Percentiles rank a stretch among this genome's conserved stretches.
Conservation (phyloP, 2,797 vertebrate species). For the Paedocypris micromegethes region DNA sequence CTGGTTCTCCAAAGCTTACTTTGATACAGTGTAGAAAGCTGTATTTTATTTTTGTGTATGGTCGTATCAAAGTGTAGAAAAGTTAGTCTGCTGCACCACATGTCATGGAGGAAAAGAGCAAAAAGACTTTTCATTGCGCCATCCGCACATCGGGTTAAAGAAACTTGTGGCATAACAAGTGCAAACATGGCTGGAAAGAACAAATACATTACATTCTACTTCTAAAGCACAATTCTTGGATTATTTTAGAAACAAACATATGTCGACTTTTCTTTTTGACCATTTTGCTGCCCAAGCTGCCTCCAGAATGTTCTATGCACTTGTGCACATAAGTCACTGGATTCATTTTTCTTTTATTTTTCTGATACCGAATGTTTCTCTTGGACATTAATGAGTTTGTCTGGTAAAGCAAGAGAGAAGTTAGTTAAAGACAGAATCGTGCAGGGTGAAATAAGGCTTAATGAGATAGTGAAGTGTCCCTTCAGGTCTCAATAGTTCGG, state of each 20-base stretch:
- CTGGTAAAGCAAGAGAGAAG: conserved; percentile 52
- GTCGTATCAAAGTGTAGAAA: conserved; percentile 70
- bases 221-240: conserved; percentile 60
- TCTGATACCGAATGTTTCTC: conserved; percentile 48
- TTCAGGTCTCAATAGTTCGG: conserved; percentile 11
- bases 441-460: conserved; percentile 45
- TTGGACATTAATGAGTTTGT: conserved; percentile 59
- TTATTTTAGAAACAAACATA: conserved; percentile 67
- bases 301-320: conserved; percentile 70
- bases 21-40: conserved; percentile 70
- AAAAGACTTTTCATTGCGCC: conserved; percentile 69
- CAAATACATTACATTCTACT: conserved; percentile 73
- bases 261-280: conserved; percentile 60
- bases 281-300: conserved; percentile 59
- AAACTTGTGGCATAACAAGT: conserved; percentile 67
- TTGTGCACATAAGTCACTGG: conserved; percentile 69
- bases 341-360: conserved; percentile 61
- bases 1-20: conserved; percentile 79
- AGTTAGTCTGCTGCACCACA: conserved; percentile 71
- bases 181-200: conserved; percentile 66
- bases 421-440: conserved; percentile 50
- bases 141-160: conserved; percentile 70
- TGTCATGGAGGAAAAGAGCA: conserved; percentile 62
- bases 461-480: conserved; percentile 20
- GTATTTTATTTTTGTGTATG: conserved; percentile 60